Percentiles rank a stretch among this genome's conserved stretches.
Evolutionary conservation across 2,888 invertebrate genomes (phyloP).

Genomic region (Callyntrura guangdongensis): DNA sequence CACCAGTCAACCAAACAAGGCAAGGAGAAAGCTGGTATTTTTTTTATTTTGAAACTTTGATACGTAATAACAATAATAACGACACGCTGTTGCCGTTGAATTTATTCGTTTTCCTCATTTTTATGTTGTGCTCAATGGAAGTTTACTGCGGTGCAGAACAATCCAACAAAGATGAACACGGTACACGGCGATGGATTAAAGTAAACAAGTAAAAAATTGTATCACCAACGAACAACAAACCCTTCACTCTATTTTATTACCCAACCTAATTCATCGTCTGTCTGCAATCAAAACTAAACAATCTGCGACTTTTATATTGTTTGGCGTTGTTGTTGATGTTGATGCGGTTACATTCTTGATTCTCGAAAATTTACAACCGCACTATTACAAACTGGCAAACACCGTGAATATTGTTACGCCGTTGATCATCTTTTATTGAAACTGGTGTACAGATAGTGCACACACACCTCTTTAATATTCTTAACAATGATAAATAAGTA

Average conservation of each 20-base stretch:
- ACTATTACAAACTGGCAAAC: too few relatives aligned
- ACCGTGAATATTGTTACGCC: not conserved
- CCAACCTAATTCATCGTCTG: slow-evolving; percentile 8
- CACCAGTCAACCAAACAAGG: slow-evolving; percentile 6
- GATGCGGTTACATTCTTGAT: slow-evolving; percentile 3
- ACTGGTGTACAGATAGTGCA: not conserved
- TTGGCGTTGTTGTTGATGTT: not conserved
- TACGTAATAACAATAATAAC: slow-evolving; percentile 6
- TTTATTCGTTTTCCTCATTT: slow-evolving; percentile 9
- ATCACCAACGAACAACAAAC: not conserved
- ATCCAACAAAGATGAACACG: not conserved
- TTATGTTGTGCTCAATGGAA: not conserved
- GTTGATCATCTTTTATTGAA: slow-evolving; percentile 29
- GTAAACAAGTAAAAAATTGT: slow-evolving; percentile 10
- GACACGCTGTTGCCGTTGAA: not conserved
- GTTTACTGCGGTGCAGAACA: too few relatives aligned
- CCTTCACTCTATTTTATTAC: slow-evolving; percentile 3
- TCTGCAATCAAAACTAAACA: not conserved
- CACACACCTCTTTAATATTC: not conserved
- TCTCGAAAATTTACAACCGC: not conserved
- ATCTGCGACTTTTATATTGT: not conserved
- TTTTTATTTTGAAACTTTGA: not conserved
- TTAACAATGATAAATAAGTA: not conserved
- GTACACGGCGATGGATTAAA: too few relatives aligned
- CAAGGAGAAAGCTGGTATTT: slow-evolving; percentile 24